phyloP scores from a whole-genome alignment of 1,140 invertebrate genomes.

The Matsumurasca onukii region DNA sequence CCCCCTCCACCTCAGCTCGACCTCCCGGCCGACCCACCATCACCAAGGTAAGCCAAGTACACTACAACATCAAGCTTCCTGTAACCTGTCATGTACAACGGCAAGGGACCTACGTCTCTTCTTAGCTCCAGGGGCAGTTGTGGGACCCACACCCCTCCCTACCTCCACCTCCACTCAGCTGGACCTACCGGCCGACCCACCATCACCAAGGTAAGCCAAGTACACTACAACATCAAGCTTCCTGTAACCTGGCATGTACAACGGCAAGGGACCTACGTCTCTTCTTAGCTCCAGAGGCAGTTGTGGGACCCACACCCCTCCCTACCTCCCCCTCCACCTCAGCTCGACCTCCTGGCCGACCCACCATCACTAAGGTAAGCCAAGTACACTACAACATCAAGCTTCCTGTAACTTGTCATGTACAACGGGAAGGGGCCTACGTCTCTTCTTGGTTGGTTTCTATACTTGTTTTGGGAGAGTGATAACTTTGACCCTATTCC shows the following conservation, averaged over 20 bases:
- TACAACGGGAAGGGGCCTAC: conserved; percentile 43
- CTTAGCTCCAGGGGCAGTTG: conserved; percentile 58
- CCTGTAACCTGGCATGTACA: conserved; percentile 33
- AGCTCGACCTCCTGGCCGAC: conserved; percentile 46
- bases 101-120: conserved; percentile 49
- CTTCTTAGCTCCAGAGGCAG: conserved; percentile 59
- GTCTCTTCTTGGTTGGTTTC: conserved; percentile 55
- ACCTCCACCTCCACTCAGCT: too few species aligned
- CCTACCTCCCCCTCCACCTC: too few species aligned
- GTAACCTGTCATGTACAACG: not conserved
- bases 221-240: conserved; percentile 45
- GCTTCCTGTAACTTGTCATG: conserved; percentile 38
- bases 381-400: conserved; percentile 43
- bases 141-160: too few species aligned
- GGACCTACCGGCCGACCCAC: conserved; percentile 52
- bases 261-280: conserved; percentile 46
- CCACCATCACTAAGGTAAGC: conserved; percentile 66
- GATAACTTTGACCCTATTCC: too few species aligned
- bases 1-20: too few species aligned
- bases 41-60: conserved; percentile 56
- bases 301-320: conserved; percentile 51
- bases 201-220: conserved; percentile 61
- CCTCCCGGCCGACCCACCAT: conserved; percentile 56
- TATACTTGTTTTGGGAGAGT: too few species aligned
- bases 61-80: conserved; percentile 46